Evolutionary conservation across 1,140 invertebrate species (phyloP).

Genomic region (Drosophila equinoxialis): DNA sequence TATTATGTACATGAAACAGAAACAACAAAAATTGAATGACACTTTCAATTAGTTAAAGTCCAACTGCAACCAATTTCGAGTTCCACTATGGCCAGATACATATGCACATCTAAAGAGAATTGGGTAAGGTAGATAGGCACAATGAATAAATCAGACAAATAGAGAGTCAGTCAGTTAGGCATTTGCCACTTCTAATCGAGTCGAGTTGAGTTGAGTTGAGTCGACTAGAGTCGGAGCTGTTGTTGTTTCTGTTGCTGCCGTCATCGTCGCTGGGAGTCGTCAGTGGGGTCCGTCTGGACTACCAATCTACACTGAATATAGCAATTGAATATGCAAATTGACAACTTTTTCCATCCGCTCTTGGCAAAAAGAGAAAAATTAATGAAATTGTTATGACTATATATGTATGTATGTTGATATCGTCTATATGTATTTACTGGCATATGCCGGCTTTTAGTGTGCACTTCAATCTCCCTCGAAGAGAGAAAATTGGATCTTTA

Average conservation of each 20-base stretch:
- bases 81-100: no score
- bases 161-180: slow-evolving; percentile 10
- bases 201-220: background rate
- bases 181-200: slow-evolving; percentile 8
- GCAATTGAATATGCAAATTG: slow-evolving; percentile 14
- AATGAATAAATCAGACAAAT: slow-evolving; percentile 1
- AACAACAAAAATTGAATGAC: background rate
- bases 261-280: background rate
- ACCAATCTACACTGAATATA: slow-evolving; percentile 12
- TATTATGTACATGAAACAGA: background rate
- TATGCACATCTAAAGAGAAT: no score
- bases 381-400: slow-evolving; percentile 9
- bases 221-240: background rate
- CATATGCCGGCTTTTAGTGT: slow-evolving; percentile 4
- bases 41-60: slow-evolving; percentile 3
- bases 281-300: background rate
- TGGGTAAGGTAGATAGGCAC: background rate
- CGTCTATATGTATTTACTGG: background rate
- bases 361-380: slow-evolving; percentile 13
- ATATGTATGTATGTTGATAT: background rate
- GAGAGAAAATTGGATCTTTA: background rate
- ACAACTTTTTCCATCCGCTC: background rate
- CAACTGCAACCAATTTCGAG: no score
- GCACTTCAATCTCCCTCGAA: background rate
- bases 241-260: background rate